Conservation (phyloP, 2,113 vertebrate species). For the Diadophis punctatus region DNA sequence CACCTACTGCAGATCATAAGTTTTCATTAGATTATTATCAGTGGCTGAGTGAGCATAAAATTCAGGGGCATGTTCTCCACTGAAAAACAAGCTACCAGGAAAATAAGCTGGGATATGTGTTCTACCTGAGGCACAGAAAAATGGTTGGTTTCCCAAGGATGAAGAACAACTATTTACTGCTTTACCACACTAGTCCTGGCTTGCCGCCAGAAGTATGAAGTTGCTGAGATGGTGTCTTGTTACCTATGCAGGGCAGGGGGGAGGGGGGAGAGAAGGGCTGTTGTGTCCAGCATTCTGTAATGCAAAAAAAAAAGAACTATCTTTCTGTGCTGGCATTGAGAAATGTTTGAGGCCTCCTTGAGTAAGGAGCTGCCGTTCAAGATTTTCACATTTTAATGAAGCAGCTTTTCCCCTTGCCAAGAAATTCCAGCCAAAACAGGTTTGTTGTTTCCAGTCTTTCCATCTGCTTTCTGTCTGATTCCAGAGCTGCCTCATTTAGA, state of each 20-base stretch:
- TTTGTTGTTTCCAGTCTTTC: slow-evolving; percentile 10
- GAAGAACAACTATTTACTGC: neutral
- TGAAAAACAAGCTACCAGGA: neutral
- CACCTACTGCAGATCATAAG: neutral
- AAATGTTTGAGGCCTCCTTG: neutral
- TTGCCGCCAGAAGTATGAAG: neutral
- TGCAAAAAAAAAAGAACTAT: neutral
- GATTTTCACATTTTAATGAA: slow-evolving; percentile 3
- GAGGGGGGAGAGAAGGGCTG: neutral
- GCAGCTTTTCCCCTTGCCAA: slow-evolving; percentile 13
- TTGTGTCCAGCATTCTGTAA: neutral
- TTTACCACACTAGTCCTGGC: neutral
- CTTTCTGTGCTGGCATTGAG: neutral
- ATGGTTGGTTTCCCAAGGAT: neutral
- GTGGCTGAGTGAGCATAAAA: neutral
- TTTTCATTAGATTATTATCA: neutral
- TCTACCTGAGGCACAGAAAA: neutral
- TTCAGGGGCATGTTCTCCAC: neutral
- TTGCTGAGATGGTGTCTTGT: neutral
- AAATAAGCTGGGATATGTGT: neutral
- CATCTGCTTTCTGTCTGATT: slow-evolving; percentile 32
- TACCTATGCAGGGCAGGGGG: neutral
- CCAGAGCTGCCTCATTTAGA: slow-evolving; percentile 13
- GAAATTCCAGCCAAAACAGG: slow-evolving; percentile 17
- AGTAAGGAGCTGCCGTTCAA: neutral